Base-by-base conservation (phyloP, 2,797 vertebrate genomes). In the Uromys caudimaculatus region DNA sequence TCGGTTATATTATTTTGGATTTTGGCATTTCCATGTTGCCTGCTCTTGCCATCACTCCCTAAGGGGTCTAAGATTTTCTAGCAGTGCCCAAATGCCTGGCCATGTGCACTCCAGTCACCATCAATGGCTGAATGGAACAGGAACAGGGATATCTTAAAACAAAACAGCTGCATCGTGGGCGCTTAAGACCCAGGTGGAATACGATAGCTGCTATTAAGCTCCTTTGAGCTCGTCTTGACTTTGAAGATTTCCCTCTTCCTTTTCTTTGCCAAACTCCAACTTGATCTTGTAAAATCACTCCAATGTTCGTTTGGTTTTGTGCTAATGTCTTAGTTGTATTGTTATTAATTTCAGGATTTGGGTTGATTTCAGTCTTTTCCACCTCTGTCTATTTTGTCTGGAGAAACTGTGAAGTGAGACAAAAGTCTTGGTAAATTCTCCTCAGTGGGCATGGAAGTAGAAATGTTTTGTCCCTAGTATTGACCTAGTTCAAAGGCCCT, bases 151-250 rank as follows among this genome's bases (percentile, higher is more conserved):
- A 94, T 98, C 98, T 98, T 98, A 98, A 99, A 98, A 98, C 96
- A 95, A 98, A 98, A 98, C 98, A 98, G 98, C 98, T 98, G 98
- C 95, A 82, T 98, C 94, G 97, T 97, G 97, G 98, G 97, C 97
- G 97, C 98, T 97, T 97, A 97, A 97, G 97, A 56, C 97, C 98
- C 97, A 97, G 97, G 98, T 27, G 97, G 98, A 98, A 98, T 96
- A 98, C 83, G 98, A 98, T 98, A 99, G 98, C 98, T 96, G 98
- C 98, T 98, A 98, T 98, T 98, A 99, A 98, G 98, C 97, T 97
- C 96, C 98, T 98, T 98, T 98, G 98, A 98, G 98, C 98, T 96
- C 96, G 97, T 98, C 98, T 92, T 94, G 96, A 97, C 98, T 99
- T 98, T 98, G 98, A 98, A 98, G 98, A 97, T 98, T 98, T 98